Percentiles rank a stretch among this genome's conserved stretches.
Conservation (phyloP, 2,888 invertebrate species). For the Chymomyza fuscimana region DNA sequence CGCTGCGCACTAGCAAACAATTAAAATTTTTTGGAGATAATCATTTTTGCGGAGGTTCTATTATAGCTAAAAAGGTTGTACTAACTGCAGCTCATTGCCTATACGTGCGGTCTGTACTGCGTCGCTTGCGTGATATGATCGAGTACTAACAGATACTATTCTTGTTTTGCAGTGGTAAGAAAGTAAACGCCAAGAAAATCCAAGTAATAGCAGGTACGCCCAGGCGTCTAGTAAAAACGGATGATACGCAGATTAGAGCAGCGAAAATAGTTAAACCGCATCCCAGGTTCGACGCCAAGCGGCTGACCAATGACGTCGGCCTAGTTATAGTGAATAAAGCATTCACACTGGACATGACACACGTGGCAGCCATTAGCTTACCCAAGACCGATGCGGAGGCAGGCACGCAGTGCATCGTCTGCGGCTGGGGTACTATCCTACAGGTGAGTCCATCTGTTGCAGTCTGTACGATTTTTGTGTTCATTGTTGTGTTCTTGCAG, state of each 20-base stretch:
- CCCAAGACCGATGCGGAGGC: not conserved
- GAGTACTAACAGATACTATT: not conserved
- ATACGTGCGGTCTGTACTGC: conserved; percentile 24
- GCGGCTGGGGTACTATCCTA: conserved; percentile 64
- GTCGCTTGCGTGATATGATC: not conserved
- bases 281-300: conserved; percentile 25
- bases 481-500: conserved; percentile 23
- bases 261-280: conserved; percentile 23
- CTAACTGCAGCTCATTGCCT: conserved; percentile 65
- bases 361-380: not conserved
- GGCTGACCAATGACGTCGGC: conserved; percentile 40
- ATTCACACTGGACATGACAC: not conserved
- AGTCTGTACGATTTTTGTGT: not conserved
- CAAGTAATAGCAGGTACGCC: conserved; percentile 48
- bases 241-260: conserved; percentile 22
- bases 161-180: not conserved
- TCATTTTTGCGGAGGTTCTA: conserved; percentile 60
- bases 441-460: conserved; percentile 33
- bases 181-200: not conserved
- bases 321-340: conserved; percentile 25
- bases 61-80: conserved; percentile 40
- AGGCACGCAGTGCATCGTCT: conserved; percentile 43
- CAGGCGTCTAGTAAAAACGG: conserved; percentile 31
- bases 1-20: conserved; percentile 26
- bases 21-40: conserved; percentile 51